These are phyloP conservation scores for Gerosis bhagava DNA, from an alignment of 2,888 invertebrate genomes.

Conservation along the genomic window DNA sequence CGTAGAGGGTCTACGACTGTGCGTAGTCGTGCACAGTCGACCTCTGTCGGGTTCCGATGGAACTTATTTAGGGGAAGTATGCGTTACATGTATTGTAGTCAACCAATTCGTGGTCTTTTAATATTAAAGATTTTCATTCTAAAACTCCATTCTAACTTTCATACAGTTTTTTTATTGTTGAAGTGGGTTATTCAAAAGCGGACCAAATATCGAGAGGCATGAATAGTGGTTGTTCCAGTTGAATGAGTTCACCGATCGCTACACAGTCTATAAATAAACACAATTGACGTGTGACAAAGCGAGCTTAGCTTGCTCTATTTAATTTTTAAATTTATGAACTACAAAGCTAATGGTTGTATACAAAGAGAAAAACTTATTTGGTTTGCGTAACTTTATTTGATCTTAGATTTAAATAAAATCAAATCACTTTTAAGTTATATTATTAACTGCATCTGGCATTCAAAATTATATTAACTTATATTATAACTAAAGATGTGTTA, in stretches of 20 bases:
- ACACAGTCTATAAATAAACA: conserved; percentile 14
- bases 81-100: conserved; percentile 9
- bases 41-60: conserved; percentile 36
- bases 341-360: neutral
- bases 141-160: conserved; percentile 2
- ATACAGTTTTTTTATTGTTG: neutral
- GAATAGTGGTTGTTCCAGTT: conserved; percentile 1
- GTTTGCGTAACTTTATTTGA: too few relatives aligned
- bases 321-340: conserved; percentile 16
- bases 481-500: too few relatives aligned
- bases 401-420: too few relatives aligned
- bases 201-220: neutral
- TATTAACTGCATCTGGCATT: too few relatives aligned
- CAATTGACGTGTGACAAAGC: conserved; percentile 17
- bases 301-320: conserved; percentile 17
- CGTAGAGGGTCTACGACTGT: conserved; percentile 46
- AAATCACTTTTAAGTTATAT: too few relatives aligned
- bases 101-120: neutral
- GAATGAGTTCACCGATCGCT: neutral
- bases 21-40: conserved; percentile 38
- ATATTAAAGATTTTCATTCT: conserved; percentile 8
- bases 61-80: conserved; percentile 5
- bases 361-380: too few relatives aligned
- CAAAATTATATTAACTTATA: too few relatives aligned
- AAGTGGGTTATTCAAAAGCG: neutral